These are phyloP conservation scores for Chloroceryle aenea DNA, from an alignment of 2,113 vertebrate genomes.

Conservation along the genomic window DNA sequence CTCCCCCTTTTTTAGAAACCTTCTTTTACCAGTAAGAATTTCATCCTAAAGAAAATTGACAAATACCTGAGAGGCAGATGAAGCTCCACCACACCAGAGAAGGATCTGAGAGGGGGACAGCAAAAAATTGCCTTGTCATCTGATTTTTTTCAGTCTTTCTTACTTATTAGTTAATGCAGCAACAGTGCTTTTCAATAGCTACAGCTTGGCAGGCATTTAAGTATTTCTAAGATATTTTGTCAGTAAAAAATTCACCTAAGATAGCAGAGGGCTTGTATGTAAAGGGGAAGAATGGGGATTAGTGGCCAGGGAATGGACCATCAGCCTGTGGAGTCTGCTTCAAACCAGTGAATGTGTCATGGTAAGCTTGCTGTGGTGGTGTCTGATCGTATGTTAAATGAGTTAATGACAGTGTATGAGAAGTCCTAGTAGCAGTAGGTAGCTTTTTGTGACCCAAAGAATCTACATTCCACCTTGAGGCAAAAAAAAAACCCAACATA, in stretches of 20 bases:
- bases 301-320: background rate
- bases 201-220: background rate
- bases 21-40: background rate
- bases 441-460: background rate
- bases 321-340: background rate
- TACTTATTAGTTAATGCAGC: background rate
- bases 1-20: background rate
- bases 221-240: background rate
- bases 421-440: background rate
- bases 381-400: background rate
- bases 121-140: background rate
- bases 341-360: background rate
- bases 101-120: background rate
- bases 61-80: background rate
- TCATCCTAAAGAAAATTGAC: background rate
- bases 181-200: background rate
- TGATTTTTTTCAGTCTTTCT: background rate
- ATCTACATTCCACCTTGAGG: constrained; percentile 7
- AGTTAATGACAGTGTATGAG: background rate
- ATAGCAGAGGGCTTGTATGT: background rate
- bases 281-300: background rate
- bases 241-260: background rate
- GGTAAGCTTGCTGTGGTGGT: background rate
- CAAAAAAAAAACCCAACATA: background rate
- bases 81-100: background rate